Conservation (phyloP, 2,797 vertebrate genomes). For the Bradypodion pumilum region DNA sequence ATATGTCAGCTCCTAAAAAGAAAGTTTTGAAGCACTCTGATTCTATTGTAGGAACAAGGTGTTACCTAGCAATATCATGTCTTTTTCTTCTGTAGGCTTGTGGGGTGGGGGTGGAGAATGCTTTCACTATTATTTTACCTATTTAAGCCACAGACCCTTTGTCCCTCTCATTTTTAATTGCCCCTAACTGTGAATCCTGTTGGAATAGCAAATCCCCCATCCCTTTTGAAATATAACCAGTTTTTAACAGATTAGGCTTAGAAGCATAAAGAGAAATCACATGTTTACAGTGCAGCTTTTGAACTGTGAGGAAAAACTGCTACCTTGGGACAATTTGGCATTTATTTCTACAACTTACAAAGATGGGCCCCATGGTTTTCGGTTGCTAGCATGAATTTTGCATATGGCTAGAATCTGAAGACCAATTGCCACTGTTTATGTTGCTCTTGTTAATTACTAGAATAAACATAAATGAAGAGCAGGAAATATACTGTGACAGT, state of each 20-base stretch:
- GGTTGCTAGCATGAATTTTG: neutral
- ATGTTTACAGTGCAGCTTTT: neutral
- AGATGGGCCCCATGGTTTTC: neutral
- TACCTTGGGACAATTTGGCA: neutral
- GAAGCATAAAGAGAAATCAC: neutral
- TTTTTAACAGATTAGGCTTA: neutral
- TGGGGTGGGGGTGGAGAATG: neutral
- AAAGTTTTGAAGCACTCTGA: neutral
- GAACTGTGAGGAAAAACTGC: neutral
- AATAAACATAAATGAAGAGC: neutral
- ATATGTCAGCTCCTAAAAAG: neutral
- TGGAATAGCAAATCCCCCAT: rapidly evolving
- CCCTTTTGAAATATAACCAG: neutral
- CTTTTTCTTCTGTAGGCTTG: conserved; percentile 4
- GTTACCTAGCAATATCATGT: neutral
- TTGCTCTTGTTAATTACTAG: neutral
- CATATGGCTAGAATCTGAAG: neutral
- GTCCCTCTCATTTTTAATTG: neutral
- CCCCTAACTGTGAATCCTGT: neutral
- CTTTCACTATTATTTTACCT: neutral
- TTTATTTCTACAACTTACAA: neutral
- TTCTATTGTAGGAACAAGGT: neutral
- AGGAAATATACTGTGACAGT: neutral
- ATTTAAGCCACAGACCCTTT: neutral
- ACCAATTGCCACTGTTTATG: neutral